A percentile compares a stretch with the other conserved stretches of the same genome.
Conservation (phyloP, 2,113 vertebrate genomes). For the Petroica traversi region DNA sequence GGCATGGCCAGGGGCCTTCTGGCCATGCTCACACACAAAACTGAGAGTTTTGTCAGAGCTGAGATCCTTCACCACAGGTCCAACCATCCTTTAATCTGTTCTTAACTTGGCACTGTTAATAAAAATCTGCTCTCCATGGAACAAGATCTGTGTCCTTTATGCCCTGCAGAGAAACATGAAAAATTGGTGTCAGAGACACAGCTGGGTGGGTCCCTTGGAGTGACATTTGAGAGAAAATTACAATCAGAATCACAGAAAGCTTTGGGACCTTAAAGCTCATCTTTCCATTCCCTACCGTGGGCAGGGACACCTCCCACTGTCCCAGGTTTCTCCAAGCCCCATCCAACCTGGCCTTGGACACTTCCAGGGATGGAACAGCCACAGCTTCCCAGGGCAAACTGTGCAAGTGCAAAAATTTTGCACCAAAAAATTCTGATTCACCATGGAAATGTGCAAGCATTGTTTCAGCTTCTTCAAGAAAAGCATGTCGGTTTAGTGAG, state of each 20-base stretch:
- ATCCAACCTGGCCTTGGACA: rapidly evolving
- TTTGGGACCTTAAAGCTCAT: not conserved
- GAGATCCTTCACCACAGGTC: not conserved
- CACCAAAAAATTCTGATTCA: not conserved
- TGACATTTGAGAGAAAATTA: not conserved
- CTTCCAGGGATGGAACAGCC: not conserved
- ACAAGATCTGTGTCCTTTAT: not conserved
- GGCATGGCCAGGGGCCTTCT: not conserved
- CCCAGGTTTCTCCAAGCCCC: not conserved
- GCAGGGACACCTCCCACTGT: not conserved
- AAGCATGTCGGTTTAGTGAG: rapidly evolving
- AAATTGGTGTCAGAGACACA: not conserved
- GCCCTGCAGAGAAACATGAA: not conserved
- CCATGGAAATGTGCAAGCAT: not conserved
- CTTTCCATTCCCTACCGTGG: too few relatives aligned
- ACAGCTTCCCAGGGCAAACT: not conserved
- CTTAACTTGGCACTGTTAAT: not conserved
- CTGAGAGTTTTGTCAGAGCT: not conserved
- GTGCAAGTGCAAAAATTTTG: not conserved
- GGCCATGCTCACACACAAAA: not conserved
- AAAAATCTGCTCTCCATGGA: not conserved
- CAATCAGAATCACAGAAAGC: not conserved
- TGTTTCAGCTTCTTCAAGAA: not conserved
- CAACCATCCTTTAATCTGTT: not conserved
- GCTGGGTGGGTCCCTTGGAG: not conserved